Conservation (phyloP, 2,113 vertebrate genomes). For the Clupea harengus region DNA sequence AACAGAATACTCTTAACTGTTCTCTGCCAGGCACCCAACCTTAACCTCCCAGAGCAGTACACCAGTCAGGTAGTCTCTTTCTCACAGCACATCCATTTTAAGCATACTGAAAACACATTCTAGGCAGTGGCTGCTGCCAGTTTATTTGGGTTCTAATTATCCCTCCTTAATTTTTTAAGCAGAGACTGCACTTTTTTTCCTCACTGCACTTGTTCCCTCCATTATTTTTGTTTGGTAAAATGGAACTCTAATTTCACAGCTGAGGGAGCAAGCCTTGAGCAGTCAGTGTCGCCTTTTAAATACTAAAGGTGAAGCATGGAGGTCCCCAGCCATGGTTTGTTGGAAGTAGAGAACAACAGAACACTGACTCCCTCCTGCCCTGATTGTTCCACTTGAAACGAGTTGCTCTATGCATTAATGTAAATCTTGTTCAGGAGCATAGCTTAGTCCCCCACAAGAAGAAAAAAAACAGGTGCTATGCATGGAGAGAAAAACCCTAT, state of each 20-base stretch:
- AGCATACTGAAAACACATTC: not conserved
- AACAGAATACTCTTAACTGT: not conserved
- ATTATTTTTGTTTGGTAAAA: conserved; percentile 43
- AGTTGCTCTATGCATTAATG: not conserved
- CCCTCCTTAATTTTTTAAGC: conserved; percentile 5
- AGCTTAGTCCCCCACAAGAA: no score
- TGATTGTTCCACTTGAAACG: conserved; percentile 5
- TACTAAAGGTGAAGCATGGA: conserved; percentile 35
- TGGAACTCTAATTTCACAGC: conserved; percentile 43
- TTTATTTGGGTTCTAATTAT: not conserved
- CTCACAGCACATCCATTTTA: not conserved
- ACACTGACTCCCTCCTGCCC: not conserved
- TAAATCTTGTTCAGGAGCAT: not conserved
- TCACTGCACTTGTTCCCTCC: conserved; percentile 14
- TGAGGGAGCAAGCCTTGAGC: conserved; percentile 23
- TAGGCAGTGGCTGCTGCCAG: not conserved
- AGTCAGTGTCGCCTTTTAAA: conserved; percentile 32
- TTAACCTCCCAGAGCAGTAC: not conserved
- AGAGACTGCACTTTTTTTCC: conserved; percentile 12
- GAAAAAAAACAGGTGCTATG: no score
- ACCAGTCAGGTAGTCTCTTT: not conserved
- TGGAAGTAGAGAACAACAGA: not conserved
- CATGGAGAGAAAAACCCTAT: not conserved
- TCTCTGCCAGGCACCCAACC: not conserved
- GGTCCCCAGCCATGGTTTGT: not conserved